Evolutionary conservation across 1,140 invertebrate genomes (phyloP), one percentile per base, ranked within the genome.

Genomic region (Hesperophylax magnus): DNA sequence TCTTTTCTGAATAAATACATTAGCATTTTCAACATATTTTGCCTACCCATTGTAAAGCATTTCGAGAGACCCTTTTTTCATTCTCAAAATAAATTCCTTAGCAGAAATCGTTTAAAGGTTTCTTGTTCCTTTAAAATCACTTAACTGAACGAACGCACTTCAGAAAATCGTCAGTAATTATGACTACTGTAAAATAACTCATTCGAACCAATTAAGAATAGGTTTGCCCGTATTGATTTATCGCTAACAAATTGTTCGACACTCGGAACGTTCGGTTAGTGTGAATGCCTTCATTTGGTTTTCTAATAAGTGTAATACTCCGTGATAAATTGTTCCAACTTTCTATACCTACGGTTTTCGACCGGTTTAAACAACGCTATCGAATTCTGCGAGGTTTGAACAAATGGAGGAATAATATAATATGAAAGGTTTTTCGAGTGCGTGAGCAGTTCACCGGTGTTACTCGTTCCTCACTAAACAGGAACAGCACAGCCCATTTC

Each of bases 161-260:
- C 77, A 53, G 52, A 54, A 78, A 69, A 69, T 74, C 67, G 54
- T 71, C 69, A 39, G 63, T 63, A 75, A 74, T 77, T 74, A 56
- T 54, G 79, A 81, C 79, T 81, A 77, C 79, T 81, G 79, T 81
- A 60, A 72, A 80, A 77, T 81, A 77, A 81, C 79, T 81, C 60
- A 81, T 67, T 77, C 79, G 34, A 53, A 58, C 74, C 79, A 81
- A 81, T 81, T 81, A 81, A 61, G 56, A 47, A 47, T 52, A 27
- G 71, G 60, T 60, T 58, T 31, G 39, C 75, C 56, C 22, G 79
- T 77, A 81, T 77, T 81, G 79, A 81, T 81, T 81, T 81, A 81
- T 81, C 53, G 63, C 47, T 72, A 81, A 81, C 79, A 81, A 81
- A 81, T 81, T 81, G 79, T 77, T 31, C 65, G 79, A 76, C 78